A percentile compares a stretch with the other conserved stretches of the same genome.
Evolutionary conservation across 53 echinoderm and acorn worm species (phyloP).

Genomic region (Luidia sarsii): DNA sequence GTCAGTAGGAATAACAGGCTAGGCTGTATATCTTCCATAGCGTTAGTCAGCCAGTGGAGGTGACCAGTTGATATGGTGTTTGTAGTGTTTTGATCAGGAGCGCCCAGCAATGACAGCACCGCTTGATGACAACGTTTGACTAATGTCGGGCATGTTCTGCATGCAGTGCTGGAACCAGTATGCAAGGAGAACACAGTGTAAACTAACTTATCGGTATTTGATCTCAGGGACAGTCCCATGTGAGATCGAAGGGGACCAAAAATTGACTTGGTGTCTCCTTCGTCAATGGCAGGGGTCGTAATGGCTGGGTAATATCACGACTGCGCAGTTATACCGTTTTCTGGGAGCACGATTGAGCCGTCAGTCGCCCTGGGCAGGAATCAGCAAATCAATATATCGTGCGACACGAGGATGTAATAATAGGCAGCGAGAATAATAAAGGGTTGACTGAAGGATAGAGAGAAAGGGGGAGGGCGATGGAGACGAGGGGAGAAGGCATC

Average conservation of each 20-base stretch:
- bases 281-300: not conserved
- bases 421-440: slow-evolving; percentile 56
- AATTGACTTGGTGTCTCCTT: not conserved
- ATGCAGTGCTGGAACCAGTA: too few relatives aligned
- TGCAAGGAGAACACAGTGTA: too few relatives aligned
- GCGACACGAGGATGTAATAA: slow-evolving; percentile 48
- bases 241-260: too few relatives aligned
- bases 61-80: too few relatives aligned
- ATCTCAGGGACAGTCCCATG: not conserved
- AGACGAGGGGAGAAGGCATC: not conserved
- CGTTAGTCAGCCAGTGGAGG: too few relatives aligned
- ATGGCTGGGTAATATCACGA: not conserved
- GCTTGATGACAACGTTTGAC: too few relatives aligned
- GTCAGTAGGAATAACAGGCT: too few relatives aligned
- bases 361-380: slow-evolving; percentile 45
- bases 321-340: slow-evolving; percentile 10
- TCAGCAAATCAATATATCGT: slow-evolving; percentile 54
- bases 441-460: slow-evolving; percentile 10
- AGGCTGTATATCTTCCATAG: too few relatives aligned
- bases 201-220: not conserved
- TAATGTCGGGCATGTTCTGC: too few relatives aligned
- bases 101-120: too few relatives aligned
- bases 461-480: not conserved
- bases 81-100: too few relatives aligned
- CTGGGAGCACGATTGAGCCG: slow-evolving; percentile 36